These are phyloP conservation scores for Pseudochirops corinnae DNA, from an alignment of 2,797 vertebrate species.

Conservation along the genomic window DNA sequence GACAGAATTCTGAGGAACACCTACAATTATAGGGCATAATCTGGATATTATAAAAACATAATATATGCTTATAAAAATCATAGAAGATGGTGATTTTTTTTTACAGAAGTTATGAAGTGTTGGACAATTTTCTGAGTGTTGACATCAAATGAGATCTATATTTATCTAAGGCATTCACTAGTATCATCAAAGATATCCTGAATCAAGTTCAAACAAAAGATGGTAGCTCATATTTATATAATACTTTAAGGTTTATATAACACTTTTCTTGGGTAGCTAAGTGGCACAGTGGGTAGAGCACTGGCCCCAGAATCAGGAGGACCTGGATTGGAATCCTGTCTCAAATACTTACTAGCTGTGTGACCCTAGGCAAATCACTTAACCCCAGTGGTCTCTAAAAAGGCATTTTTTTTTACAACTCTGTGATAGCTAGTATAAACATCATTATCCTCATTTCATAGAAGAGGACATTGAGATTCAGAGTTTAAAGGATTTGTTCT, in stretches of 20 bases:
- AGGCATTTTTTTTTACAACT: background rate
- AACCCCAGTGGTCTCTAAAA: no score
- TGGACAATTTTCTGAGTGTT: background rate
- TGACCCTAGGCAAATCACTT: no score
- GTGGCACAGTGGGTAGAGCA: no score
- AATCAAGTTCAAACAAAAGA: background rate
- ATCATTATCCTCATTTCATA: background rate
- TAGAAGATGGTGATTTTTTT: background rate
- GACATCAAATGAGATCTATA: background rate
- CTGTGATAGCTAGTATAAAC: background rate
- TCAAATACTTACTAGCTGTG: no score
- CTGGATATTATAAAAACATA: background rate
- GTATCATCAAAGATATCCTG: background rate
- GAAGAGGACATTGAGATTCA: background rate
- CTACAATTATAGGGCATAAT: no score
- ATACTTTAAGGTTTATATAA: background rate
- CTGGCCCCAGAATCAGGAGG: no score
- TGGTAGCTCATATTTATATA: background rate
- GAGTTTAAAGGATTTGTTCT: background rate
- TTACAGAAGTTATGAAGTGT: background rate
- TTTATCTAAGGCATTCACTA: background rate
- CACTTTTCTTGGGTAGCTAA: background rate
- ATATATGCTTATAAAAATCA: background rate
- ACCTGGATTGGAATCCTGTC: no score
- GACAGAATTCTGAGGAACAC: background rate